These are phyloP conservation scores for Phyto melanocephala DNA, from an alignment of 2,888 invertebrate species.

Conservation along the genomic window DNA sequence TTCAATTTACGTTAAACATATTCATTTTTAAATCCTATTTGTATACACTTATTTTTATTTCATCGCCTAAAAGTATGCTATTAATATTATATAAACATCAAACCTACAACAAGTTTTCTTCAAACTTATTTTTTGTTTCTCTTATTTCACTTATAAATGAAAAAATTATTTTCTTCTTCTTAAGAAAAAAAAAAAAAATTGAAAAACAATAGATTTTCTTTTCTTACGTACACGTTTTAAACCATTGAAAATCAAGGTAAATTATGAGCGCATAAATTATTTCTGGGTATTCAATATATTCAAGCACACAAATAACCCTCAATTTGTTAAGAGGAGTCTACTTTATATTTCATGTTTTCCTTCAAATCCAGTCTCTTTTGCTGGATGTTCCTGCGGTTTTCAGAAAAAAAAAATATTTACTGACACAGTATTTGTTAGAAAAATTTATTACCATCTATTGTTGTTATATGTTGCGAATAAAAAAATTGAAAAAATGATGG, in stretches of 20 bases:
- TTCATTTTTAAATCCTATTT: too few species aligned
- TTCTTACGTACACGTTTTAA: background rate
- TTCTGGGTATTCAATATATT: slow-evolving; percentile 32
- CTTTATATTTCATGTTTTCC: slow-evolving; percentile 17
- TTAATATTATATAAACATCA: slow-evolving; percentile 40
- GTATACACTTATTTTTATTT: too few species aligned
- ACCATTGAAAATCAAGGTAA: slow-evolving; percentile 60
- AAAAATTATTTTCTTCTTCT: slow-evolving; percentile 22
- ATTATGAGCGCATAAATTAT: slow-evolving; percentile 64
- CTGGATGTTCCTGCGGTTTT: slow-evolving; percentile 25
- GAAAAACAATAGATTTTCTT: slow-evolving; percentile 49
- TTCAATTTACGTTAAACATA: too few species aligned
- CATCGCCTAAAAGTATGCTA: slow-evolving; percentile 37
- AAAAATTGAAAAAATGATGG: slow-evolving; percentile 6
- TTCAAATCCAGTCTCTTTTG: background rate
- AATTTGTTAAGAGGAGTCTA: slow-evolving; percentile 2
- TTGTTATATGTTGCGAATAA: slow-evolving; percentile 24
- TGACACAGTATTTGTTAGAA: slow-evolving; percentile 49
- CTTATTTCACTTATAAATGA: background rate
- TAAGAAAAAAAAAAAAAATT: slow-evolving; percentile 43
- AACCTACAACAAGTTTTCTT: slow-evolving; percentile 41
- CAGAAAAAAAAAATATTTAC: slow-evolving; percentile 48
- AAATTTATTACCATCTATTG: slow-evolving; percentile 63
- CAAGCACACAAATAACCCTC: background rate
- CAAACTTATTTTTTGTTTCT: background rate